Percentiles rank a stretch among this genome's conserved stretches.
Evolutionary conservation across 2,797 vertebrate genomes (phyloP).

Genomic region (Masticophis lateralis): DNA sequence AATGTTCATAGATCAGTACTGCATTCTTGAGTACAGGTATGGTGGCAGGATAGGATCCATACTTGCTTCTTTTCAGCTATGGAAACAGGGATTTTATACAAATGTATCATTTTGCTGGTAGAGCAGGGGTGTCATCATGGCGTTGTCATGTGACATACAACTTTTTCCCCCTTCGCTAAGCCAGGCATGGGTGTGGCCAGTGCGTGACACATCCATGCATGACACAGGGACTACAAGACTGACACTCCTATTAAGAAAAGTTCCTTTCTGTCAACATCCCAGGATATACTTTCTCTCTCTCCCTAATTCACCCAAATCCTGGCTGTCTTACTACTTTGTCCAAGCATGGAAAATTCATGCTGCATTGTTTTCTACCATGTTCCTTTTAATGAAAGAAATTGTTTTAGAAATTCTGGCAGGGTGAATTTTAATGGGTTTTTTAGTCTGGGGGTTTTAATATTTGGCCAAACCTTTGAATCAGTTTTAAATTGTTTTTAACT

Average conservation of each 20-base stretch:
- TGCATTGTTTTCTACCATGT: not conserved
- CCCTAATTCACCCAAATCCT: not conserved
- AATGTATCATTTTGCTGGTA: not conserved
- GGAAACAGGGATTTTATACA: not conserved
- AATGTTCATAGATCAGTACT: not conserved
- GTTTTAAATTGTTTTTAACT: too few species aligned
- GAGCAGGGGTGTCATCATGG: not conserved
- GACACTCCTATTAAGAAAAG: not conserved
- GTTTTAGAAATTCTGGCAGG: not conserved
- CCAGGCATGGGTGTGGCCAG: too few species aligned
- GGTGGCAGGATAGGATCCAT: not conserved
- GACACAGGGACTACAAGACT: accelerated
- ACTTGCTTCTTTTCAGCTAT: not conserved
- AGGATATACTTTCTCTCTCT: not conserved
- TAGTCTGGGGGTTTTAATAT: too few species aligned
- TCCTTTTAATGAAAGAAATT: not conserved
- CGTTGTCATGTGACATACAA: too few species aligned
- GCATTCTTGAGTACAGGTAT: not conserved
- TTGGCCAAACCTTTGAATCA: too few species aligned
- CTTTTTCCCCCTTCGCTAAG: too few species aligned
- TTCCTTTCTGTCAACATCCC: not conserved
- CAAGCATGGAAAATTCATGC: not conserved
- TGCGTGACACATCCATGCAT: accelerated
- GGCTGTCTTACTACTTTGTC: not conserved
- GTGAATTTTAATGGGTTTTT: too few species aligned